A percentile compares a stretch with the other conserved stretches of the same genome.
These are phyloP conservation scores for Axea sp. DNA, from an alignment of 2,888 invertebrate genomes.

Conservation along the genomic window DNA sequence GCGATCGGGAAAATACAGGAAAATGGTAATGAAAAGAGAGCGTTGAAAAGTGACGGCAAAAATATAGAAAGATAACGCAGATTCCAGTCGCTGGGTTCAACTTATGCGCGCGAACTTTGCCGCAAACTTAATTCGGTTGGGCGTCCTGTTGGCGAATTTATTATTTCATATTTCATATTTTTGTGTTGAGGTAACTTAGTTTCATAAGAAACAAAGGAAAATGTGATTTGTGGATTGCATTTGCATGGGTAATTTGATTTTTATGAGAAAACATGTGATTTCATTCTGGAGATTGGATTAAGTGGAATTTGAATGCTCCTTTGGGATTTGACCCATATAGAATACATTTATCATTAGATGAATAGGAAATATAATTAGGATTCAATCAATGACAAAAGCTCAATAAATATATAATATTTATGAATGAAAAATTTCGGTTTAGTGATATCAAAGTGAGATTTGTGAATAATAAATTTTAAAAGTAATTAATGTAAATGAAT, in stretches of 20 bases:
- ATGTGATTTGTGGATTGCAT: constrained; percentile 13
- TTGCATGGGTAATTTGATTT: constrained; percentile 13
- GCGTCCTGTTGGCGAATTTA: constrained; percentile 27
- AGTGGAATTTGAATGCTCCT: too few species aligned
- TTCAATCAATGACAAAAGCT: too few species aligned
- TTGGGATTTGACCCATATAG: too few species aligned
- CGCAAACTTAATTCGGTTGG: constrained; percentile 32
- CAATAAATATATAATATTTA: too few species aligned
- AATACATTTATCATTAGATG: too few species aligned
- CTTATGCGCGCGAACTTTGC: constrained; percentile 30
- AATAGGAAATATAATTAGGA: too few species aligned
- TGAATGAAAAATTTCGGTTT: too few species aligned
- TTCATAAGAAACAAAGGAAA: constrained; percentile 1
- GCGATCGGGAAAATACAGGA: constrained; percentile 49
- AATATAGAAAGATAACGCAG: constrained; percentile 40
- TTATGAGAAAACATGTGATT: constrained; percentile 5
- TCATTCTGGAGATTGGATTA: constrained; percentile 1
- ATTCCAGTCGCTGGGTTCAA: constrained; percentile 9
- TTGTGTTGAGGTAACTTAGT: constrained; percentile 9
- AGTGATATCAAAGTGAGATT: too few species aligned
- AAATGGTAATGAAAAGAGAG: constrained; percentile 42
- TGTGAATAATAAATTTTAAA: too few species aligned
- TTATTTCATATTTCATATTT: constrained; percentile 25
- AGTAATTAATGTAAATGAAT: too few species aligned
- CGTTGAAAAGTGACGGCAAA: constrained; percentile 30